phyloP scores from a whole-genome alignment of 2,888 invertebrate species.

The Clanis bilineata region DNA sequence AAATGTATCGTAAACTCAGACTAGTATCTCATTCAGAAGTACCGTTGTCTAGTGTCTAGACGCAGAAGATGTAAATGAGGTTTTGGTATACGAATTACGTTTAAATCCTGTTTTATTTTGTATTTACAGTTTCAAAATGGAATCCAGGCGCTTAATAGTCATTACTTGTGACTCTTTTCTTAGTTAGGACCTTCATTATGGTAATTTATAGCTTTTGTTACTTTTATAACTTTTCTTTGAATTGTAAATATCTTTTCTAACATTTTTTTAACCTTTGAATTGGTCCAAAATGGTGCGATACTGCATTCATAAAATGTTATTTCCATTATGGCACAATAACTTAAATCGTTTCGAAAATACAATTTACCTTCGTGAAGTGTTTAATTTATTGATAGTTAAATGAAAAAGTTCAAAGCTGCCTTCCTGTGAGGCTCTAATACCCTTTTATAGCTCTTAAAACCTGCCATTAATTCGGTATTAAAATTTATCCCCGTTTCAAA shows the following conservation, averaged over 20 bases:
- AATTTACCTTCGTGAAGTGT: neutral
- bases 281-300: no score
- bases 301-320: no score
- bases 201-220: no score
- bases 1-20: neutral
- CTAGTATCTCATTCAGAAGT: neutral
- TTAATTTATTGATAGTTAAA: conserved; percentile 7
- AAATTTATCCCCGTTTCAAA: conserved; percentile 18
- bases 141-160: neutral
- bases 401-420: neutral
- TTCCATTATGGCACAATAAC: neutral
- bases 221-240: no score
- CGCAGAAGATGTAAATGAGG: neutral
- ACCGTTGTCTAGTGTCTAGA: conserved; percentile 2
- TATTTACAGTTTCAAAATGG: neutral
- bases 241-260: no score
- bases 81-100: no score
- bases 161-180: no score
- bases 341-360: neutral
- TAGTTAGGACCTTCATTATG: no score
- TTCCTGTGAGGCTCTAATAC: neutral
- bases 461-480: conserved; percentile 14
- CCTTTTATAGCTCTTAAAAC: conserved; percentile 13
- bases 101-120: neutral
- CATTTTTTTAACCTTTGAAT: no score